phyloP scores from a whole-genome alignment of 2,113 vertebrate genomes.

The Pyrgilauda ruficollis region DNA sequence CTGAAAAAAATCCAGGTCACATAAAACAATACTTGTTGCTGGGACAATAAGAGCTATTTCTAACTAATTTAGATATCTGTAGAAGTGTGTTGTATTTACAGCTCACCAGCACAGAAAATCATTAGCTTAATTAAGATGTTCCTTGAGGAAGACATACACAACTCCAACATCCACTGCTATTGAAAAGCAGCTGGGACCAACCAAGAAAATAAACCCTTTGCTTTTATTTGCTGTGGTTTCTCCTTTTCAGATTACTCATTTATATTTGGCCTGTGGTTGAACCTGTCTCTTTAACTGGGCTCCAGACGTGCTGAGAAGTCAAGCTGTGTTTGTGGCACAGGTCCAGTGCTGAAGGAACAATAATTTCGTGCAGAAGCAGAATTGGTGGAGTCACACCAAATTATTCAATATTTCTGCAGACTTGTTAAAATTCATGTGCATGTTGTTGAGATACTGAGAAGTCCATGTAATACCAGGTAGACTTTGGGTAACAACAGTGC shows the following conservation, averaged over 20 bases:
- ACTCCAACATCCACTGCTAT: neutral
- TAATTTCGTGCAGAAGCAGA: conserved; percentile 14
- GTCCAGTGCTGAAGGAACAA: conserved; percentile 11
- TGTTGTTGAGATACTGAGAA: neutral
- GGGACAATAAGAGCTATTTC: neutral
- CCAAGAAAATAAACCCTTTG: neutral
- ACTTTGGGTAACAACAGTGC: neutral
- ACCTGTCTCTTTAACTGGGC: neutral
- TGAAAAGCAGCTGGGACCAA: neutral
- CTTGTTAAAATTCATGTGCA: neutral
- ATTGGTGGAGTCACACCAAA: conserved; percentile 5
- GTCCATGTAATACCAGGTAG: neutral
- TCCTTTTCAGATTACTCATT: neutral
- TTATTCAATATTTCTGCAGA: neutral
- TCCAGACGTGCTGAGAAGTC: neutral
- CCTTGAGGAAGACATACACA: neutral
- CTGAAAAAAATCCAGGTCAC: neutral
- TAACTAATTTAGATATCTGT: neutral
- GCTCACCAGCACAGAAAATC: neutral
- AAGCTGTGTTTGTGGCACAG: conserved; percentile 9
- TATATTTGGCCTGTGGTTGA: neutral
- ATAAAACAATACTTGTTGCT: neutral
- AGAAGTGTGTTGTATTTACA: neutral
- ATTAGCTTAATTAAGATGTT: neutral
- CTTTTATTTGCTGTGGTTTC: neutral